Evolutionary conservation across 2,113 vertebrate genomes (phyloP), one percentile per base, ranked within the genome.

Genomic region (Bufo bufo): DNA sequence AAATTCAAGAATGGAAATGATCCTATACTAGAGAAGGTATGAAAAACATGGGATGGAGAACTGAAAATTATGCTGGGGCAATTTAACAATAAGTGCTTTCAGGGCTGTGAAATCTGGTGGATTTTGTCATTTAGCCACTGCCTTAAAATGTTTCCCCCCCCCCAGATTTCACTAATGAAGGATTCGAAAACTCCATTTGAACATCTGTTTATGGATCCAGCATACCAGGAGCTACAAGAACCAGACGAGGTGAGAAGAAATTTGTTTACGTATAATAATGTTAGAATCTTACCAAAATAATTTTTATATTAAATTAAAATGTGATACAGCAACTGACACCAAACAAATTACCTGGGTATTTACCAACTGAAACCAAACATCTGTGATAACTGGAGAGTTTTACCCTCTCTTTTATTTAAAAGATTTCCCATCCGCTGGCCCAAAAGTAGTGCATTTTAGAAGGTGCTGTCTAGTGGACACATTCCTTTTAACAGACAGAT

Each of bases 21-120:
- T 89, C 94, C 95, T 7, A 93, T 96, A 88, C 91, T 95, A 87
- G 95, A 96, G 86, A 96, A 94, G 93, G 96, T 96, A 94, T 89
- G 54, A 45, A 56, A 61, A 20, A 4, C 4, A 12, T 33, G 20
- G 23, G 17, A 11, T 81, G 20, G 19, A 80, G 23, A 58, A 33
- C 33, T 33, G 33, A 33, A 33, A 33, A 33, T 33, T 33, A 50
- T 7, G 3, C 2, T 3, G 45, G 33, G 93, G 96, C 96, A 93
- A 89, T 65, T 71, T 14, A 11, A 69, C 19, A 33, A 66, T 63
- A 63, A 63, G 17, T 5, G 16, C 4, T 20, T 4, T 20, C 1
- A 20, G 7, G 19, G 5, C 4, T 4, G 13, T 5, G 17, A 0
- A 8, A 16, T 17, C 17, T 63, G 61, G 20, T 66, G 20, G 20